Conservation (phyloP, 2,888 invertebrate species). For the Anoncus sp. region DNA sequence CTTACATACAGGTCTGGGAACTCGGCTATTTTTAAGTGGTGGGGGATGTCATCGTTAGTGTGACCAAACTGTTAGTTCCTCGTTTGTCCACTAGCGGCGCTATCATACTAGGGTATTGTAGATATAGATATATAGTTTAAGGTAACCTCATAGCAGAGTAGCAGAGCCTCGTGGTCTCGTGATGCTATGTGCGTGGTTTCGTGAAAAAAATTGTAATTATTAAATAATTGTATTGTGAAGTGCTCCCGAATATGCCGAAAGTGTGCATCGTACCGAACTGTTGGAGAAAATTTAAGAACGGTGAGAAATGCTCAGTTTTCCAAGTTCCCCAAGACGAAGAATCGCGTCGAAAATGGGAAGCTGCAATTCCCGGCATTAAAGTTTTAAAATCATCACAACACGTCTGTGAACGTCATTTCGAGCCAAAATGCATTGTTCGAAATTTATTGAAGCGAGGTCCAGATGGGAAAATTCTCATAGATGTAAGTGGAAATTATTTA, state of each 20-base stretch:
- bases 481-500: conserved; percentile 6
- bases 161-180: too few relatives aligned
- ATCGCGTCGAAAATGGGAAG: conserved; percentile 18
- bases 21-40: too few relatives aligned
- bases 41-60: conserved; percentile 9
- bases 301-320: conserved; percentile 5
- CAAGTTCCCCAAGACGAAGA: conserved; percentile 11
- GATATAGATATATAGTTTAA: background rate
- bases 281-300: background rate
- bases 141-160: background rate
- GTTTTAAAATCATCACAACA: conserved; percentile 4
- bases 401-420: conserved; percentile 26
- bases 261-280: conserved; percentile 6
- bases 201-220: background rate
- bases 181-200: background rate
- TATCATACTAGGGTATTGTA: background rate
- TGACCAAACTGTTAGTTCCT: background rate
- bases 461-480: conserved; percentile 11
- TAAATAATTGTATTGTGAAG: background rate
- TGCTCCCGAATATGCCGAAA: conserved; percentile 1
- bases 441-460: conserved; percentile 11
- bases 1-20: too few relatives aligned
- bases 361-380: conserved; percentile 1
- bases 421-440: conserved; percentile 4
- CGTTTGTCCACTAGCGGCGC: conserved; percentile 6